Percentiles rank a stretch among this genome's conserved stretches.
Conservation (phyloP, 2,113 vertebrate species). For the Pterocles gutturalis region DNA sequence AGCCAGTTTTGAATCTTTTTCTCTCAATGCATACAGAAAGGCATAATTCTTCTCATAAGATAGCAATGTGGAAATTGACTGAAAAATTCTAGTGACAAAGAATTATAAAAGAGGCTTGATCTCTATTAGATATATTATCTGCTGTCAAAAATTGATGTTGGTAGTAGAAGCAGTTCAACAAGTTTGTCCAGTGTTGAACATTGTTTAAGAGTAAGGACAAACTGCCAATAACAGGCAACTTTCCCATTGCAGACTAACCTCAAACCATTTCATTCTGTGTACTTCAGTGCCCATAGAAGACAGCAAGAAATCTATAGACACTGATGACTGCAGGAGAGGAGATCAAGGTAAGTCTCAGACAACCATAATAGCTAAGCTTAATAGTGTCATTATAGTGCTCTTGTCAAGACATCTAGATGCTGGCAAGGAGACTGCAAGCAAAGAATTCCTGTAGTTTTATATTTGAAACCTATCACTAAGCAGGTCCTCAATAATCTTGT, state of each 20-base stretch:
- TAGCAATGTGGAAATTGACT: not conserved
- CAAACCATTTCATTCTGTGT: not conserved
- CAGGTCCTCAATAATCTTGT: not conserved
- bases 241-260: not conserved
- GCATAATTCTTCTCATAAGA: not conserved
- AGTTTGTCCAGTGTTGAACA: not conserved
- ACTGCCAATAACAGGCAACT: not conserved
- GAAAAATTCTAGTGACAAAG: not conserved
- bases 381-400: not conserved
- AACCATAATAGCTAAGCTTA: not conserved
- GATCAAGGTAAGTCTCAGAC: not conserved
- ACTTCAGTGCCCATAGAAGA: not conserved
- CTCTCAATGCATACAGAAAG: not conserved
- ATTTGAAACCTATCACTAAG: not conserved
- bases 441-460: not conserved
- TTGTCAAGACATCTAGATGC: not conserved
- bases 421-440: not conserved
- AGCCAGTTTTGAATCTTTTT: not conserved
- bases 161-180: slow-evolving; percentile 3
- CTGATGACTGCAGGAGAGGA: not conserved
- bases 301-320: not conserved
- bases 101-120: not conserved
- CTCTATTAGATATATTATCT: not conserved
- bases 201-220: not conserved
- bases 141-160: not conserved